Percentiles rank a stretch among this genome's conserved stretches.
These are phyloP conservation scores for Atrina japonica DNA, from an alignment of 2,888 invertebrate species.

Conservation along the genomic window DNA sequence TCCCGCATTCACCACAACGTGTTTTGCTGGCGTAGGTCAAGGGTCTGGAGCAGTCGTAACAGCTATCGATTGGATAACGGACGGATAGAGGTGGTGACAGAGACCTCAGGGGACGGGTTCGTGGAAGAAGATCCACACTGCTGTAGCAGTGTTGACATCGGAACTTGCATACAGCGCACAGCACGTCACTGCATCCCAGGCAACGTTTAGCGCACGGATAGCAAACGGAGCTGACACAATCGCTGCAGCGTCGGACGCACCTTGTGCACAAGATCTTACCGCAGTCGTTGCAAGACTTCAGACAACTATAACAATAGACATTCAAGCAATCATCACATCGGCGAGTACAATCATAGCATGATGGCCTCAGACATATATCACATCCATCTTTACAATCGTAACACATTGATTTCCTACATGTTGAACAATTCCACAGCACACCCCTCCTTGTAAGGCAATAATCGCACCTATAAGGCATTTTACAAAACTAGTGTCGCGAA, in stretches of 20 bases:
- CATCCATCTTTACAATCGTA: slow-evolving; percentile 15
- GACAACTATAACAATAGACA: slow-evolving; percentile 7
- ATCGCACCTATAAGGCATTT: slow-evolving; percentile 6
- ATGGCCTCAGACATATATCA: not conserved
- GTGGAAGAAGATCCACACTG: no score
- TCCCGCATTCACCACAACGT: slow-evolving; percentile 8
- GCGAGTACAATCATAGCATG: slow-evolving; percentile 4
- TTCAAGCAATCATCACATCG: slow-evolving; percentile 19
- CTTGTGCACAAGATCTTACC: slow-evolving; percentile 7
- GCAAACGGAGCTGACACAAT: slow-evolving; percentile 5
- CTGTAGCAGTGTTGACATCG: no score
- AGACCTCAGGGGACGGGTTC: no score
- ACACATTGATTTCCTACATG: slow-evolving; percentile 9
- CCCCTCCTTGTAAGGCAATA: slow-evolving; percentile 3
- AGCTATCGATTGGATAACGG: no score
- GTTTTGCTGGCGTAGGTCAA: slow-evolving; percentile 5
- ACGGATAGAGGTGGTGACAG: no score
- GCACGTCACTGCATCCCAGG: slow-evolving; percentile 18
- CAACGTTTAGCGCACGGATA: slow-evolving; percentile 9
- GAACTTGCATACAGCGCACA: no score
- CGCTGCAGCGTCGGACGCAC: slow-evolving; percentile 7
- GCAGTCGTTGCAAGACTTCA: slow-evolving; percentile 14
- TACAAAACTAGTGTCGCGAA: no score
- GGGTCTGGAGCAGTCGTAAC: not conserved
- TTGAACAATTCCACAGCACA: slow-evolving; percentile 11